Percentiles rank a stretch among this genome's conserved stretches.
Evolutionary conservation across 2,797 vertebrate species (phyloP).

Genomic region (Myiotriccus ornatus): DNA sequence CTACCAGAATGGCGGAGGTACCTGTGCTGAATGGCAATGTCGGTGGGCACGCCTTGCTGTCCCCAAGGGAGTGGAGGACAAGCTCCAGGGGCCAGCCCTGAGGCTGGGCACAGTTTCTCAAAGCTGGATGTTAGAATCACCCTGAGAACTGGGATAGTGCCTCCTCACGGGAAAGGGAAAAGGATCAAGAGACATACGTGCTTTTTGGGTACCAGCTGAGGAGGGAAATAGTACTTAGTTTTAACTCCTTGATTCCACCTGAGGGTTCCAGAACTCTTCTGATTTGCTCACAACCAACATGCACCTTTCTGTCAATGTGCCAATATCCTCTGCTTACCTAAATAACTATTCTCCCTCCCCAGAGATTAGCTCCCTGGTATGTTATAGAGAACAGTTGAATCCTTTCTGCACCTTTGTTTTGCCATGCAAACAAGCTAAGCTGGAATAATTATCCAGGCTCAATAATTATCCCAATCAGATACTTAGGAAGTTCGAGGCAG

Average conservation of each 20-base stretch:
- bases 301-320: neutral
- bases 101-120: neutral
- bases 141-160: neutral
- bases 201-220: neutral
- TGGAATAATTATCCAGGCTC: neutral
- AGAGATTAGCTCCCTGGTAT: neutral
- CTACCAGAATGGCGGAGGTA: constrained; percentile 95
- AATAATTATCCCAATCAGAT: neutral
- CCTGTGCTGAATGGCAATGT: neutral
- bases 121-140: neutral
- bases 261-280: neutral
- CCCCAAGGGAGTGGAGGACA: neutral
- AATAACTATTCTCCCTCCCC: neutral
- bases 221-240: neutral
- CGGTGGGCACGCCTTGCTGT: neutral
- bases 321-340: neutral
- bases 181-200: neutral
- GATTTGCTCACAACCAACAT: neutral
- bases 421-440: neutral
- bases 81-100: neutral
- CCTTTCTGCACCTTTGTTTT: neutral
- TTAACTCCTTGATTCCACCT: neutral
- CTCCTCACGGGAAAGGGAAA: neutral
- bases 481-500: neutral
- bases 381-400: neutral